A percentile compares a stretch with the other conserved stretches of the same genome.
Conservation (phyloP, 2,888 invertebrate genomes). For the Harpalus rubripes region DNA sequence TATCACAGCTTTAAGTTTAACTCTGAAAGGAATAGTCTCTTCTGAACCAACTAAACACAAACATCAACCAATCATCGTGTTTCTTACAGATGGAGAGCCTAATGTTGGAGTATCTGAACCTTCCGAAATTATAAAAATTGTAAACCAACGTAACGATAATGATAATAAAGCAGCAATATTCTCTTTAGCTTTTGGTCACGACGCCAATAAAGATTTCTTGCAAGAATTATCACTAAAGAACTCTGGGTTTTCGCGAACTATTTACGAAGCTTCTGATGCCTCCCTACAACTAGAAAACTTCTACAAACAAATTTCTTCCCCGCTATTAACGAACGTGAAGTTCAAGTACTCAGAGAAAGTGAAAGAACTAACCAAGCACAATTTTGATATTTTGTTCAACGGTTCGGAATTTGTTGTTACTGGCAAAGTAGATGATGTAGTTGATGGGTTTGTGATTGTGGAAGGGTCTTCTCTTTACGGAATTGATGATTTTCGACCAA, state of each 20-base stretch:
- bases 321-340: constrained; percentile 76
- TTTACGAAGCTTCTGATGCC: constrained; percentile 77
- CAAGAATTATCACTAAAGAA: constrained; percentile 76
- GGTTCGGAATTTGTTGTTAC: constrained; percentile 82
- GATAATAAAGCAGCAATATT: constrained; percentile 73
- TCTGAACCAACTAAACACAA: constrained; percentile 75
- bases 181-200: constrained; percentile 77
- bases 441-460: constrained; percentile 24
- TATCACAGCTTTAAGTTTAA: constrained; percentile 76
- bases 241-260: constrained; percentile 76
- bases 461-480: constrained; percentile 69
- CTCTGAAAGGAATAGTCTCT: constrained; percentile 68
- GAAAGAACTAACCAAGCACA: constrained; percentile 75
- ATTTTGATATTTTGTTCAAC: constrained; percentile 79
- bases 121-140: constrained; percentile 35
- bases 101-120: constrained; percentile 71
- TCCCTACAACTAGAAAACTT: constrained; percentile 76
- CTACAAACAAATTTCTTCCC: constrained; percentile 77
- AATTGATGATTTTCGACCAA: constrained; percentile 71
- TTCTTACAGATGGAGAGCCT: constrained; percentile 73
- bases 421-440: constrained; percentile 74
- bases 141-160: constrained; percentile 24
- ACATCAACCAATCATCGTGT: constrained; percentile 74
- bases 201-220: constrained; percentile 76
- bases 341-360: constrained; percentile 73